Percentiles rank a stretch among this genome's conserved stretches.
phyloP scores from a whole-genome alignment of 2,888 invertebrate species.

The Nephrocerus scutellatus region DNA sequence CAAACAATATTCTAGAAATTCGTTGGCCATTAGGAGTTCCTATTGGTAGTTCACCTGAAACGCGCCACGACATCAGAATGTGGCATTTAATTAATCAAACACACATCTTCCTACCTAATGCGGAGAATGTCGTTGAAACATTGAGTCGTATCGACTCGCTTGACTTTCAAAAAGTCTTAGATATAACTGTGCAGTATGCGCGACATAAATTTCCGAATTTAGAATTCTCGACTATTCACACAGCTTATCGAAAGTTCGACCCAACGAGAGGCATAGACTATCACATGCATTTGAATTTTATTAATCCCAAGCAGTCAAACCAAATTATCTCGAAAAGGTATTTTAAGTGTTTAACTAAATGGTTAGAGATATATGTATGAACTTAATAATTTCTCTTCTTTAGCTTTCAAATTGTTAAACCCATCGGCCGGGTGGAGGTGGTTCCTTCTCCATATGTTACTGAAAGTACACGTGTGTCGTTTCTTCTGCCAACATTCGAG shows the following conservation, averaged over 20 bases:
- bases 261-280: constrained; percentile 82
- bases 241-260: constrained; percentile 73
- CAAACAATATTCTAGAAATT: constrained; percentile 51
- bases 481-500: constrained; percentile 65
- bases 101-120: constrained; percentile 74
- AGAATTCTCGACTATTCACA: constrained; percentile 54
- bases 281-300: constrained; percentile 62
- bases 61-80: constrained; percentile 73
- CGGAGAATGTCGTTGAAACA: constrained; percentile 62
- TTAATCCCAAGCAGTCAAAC: constrained; percentile 45
- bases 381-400: too few species aligned
- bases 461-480: constrained; percentile 75
- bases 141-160: constrained; percentile 59
- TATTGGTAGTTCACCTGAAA: constrained; percentile 58
- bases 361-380: not conserved
- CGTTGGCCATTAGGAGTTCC: constrained; percentile 73
- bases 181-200: constrained; percentile 50
- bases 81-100: constrained; percentile 83
- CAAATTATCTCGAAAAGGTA: constrained; percentile 52
- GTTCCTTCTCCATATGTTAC: constrained; percentile 93
- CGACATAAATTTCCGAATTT: constrained; percentile 50
- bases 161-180: constrained; percentile 59
- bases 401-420: constrained; percentile 74
- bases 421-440: constrained; percentile 80
- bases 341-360: constrained; percentile 4